Evolutionary conservation across 2,113 vertebrate species (phyloP), one percentile per base, ranked within the genome.

Genomic region (Apodemus sylvaticus): DNA sequence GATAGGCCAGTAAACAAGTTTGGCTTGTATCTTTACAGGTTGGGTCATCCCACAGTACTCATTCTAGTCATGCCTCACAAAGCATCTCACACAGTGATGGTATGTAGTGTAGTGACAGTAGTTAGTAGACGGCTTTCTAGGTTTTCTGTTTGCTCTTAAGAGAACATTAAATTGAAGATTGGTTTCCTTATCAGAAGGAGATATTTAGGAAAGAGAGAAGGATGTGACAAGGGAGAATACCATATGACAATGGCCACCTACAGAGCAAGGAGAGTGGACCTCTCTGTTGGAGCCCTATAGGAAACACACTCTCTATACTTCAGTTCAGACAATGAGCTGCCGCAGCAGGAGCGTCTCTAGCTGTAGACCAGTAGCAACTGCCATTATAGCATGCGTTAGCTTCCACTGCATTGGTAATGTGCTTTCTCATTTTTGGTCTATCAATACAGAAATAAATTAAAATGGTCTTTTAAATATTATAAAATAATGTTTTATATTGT

Each of bases 401-500:
- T 93, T 95, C 22, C 90, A 91, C 36, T 87, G 24, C 79, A 91
- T 92, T 92, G 76, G 70, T 55, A 74, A 76, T 24, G 3, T 76
- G 66, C 20, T 79, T 92, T 31, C 48, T 79, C 12, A 31, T 70
- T 88, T 95, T 62, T 89, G 91, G 20, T 45, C 45, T 94, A 60
- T 31, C 17, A 90, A 79, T 68, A 93, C 0, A 86, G 34, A 83
- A 92, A 92, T 71, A 45, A 10, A 62, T 24, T 77, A 24, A 74
- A 90, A 93, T 16, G 73, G 77, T 82, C 70, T 45, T 94, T 86
- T 90, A 93, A 94, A 93, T 93, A 8, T 53, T 62, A 86, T 29
- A 71, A 93, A 90, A 66, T 53, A 48, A n/a, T n/a, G n/a, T 70
- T 86, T 55, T 85, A 16, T 53, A 87, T 62, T 89, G 0, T 36